A percentile compares a stretch with the other conserved stretches of the same genome.
phyloP scores from a whole-genome alignment of 2,113 vertebrate species.

The Pica pica region DNA sequence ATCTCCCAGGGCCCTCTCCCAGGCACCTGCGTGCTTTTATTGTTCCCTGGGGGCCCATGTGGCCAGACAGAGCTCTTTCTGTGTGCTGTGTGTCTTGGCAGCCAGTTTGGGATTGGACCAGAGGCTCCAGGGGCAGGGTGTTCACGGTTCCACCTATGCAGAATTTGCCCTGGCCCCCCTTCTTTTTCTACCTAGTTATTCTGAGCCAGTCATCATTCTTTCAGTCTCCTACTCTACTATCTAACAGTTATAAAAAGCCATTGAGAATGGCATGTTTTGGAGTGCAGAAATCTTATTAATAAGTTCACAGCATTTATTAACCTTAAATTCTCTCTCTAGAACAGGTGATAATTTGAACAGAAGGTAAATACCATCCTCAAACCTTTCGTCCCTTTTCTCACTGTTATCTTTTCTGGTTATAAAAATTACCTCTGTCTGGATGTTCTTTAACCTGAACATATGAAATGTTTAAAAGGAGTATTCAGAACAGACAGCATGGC shows the following conservation, averaged over 20 bases:
- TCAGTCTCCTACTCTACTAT: not conserved
- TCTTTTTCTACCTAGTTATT: not conserved
- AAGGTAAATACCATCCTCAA: not conserved
- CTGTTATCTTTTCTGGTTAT: not conserved
- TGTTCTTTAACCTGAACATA: not conserved
- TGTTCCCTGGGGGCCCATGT: not conserved
- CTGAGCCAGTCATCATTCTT: not conserved
- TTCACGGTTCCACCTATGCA: fast-evolving
- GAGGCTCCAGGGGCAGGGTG: not conserved
- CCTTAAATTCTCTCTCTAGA: not conserved
- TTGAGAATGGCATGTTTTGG: not conserved
- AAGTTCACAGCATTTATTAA: not conserved
- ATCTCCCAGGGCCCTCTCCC: not conserved
- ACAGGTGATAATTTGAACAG: not conserved
- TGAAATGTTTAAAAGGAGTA: not conserved
- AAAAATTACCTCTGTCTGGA: not conserved
- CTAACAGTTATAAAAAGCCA: not conserved
- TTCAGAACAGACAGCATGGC: not conserved
- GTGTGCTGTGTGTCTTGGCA: not conserved
- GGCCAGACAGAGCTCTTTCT: not conserved
- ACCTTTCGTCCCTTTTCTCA: not conserved
- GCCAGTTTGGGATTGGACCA: not conserved
- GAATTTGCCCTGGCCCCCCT: not conserved
- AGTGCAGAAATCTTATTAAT: not conserved
- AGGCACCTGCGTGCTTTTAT: not conserved